Base-by-base conservation (phyloP, 2,888 invertebrate species). In the Drosophila mayaguana region DNA sequence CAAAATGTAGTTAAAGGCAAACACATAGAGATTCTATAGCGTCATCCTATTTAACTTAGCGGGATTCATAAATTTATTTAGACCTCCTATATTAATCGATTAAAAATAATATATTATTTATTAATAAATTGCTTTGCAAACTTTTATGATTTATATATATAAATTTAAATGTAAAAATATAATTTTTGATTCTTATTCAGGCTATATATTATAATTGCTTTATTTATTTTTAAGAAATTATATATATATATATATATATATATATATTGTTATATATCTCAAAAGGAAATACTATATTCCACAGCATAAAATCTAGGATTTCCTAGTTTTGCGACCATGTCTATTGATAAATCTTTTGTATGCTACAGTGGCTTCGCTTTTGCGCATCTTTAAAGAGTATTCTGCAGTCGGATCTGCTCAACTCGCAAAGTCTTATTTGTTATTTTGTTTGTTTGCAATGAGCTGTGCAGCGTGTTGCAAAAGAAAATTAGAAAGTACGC, bases 401-500 rank as follows among this genome's bases (percentile, higher is more conserved):
- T 20, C 1, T 14, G 32, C 32, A 50, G 50, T 34, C 20, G 20
- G 4, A 20, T 1, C 2, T 8, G 8, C 14, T 20, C 20, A 12
- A 20, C 14, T 50, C 0, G 7, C 12, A 3, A 4, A 8, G 2
- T 20, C 14, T 18, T 34, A 50, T 50, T 50, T 34, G 32, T 34
- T 72, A 63, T 54, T 71, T 67, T 62, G 63, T 67, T 80, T 72
- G 64, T 69, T 75, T 80, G 72, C 75, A 73, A 76, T 83, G 79
- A 25, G 72, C 55, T 68, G 46, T 69, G 77, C 87, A 83, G 89
- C 83, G 83, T 83, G 84, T 75, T 84, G 85, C 78, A 78, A 74
- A 85, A 82, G 89, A 76, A 85, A 89, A 85, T 86, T 86, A 89
- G 85, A 86, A 86, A 86, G 85, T 89, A 89, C 89, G 89, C 89